Conservation (phyloP, 2,113 vertebrate genomes). For the Sarotherodon lohbergeri region DNA sequence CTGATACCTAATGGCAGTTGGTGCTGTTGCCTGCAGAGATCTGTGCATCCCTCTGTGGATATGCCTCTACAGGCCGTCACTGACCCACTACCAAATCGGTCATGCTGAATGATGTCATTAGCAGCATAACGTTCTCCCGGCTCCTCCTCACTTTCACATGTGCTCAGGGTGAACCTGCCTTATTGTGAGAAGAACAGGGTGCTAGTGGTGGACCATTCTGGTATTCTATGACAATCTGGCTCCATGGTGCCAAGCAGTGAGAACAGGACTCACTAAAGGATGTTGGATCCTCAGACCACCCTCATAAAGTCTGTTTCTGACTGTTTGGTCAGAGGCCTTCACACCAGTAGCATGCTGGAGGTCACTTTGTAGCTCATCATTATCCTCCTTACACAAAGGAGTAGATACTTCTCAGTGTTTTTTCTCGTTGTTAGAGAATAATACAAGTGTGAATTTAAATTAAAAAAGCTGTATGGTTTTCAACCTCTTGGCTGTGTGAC, state of each 20-base stretch:
- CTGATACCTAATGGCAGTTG: not conserved
- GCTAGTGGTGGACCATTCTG: too few species aligned
- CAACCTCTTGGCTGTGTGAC: not conserved
- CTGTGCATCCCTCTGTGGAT: not conserved
- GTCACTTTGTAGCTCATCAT: not conserved
- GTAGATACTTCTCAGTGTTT: not conserved
- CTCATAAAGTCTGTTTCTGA: not conserved
- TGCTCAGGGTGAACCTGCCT: too few species aligned
- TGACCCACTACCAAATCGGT: not conserved
- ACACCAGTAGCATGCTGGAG: not conserved
- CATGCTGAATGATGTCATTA: not conserved
- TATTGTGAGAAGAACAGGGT: too few species aligned
- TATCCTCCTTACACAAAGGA: not conserved
- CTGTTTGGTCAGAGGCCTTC: not conserved
- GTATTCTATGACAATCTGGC: not conserved
- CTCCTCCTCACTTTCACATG: not conserved
- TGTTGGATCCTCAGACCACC: not conserved
- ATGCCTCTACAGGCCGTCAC: not conserved
- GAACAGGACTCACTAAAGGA: not conserved
- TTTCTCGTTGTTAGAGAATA: not conserved
- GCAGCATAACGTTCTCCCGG: not conserved
- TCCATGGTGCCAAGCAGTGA: not conserved
- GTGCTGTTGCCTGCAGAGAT: not conserved
- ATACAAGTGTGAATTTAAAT: not conserved
- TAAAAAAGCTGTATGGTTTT: not conserved